Evolutionary conservation across 2,113 vertebrate species (phyloP).

Genomic region (Notarius lentiginosus): DNA sequence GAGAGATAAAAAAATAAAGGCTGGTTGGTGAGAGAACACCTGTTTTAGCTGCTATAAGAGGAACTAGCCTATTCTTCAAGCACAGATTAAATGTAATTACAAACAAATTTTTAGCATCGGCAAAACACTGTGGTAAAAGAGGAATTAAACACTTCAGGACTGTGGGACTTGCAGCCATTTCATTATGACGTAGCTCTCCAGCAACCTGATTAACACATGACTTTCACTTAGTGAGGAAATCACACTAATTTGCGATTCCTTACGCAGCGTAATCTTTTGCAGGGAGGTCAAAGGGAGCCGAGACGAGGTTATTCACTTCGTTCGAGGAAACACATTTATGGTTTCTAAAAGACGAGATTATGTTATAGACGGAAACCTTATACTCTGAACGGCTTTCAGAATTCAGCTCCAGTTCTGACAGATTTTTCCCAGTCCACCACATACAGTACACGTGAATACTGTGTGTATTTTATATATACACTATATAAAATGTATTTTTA

Average conservation of each 20-base stretch:
- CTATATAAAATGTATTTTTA: neutral
- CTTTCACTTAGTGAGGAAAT: neutral
- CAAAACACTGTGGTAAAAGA: neutral
- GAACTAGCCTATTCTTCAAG: neutral
- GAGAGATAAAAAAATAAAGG: neutral
- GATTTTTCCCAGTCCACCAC: conserved; percentile 7
- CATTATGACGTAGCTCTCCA: neutral
- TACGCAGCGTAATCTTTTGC: neutral
- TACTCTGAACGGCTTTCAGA: neutral
- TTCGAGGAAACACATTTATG: neutral
- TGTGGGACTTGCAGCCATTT: neutral
- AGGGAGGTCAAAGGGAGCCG: neutral
- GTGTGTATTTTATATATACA: neutral
- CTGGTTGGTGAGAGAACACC: neutral
- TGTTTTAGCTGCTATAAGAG: neutral
- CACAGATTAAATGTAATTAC: neutral
- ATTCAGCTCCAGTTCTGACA: neutral
- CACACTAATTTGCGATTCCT: neutral
- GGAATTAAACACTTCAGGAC: conserved; percentile 5
- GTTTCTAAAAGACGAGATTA: neutral
- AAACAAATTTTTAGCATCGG: neutral
- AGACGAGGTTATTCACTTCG: neutral
- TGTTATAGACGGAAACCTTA: neutral
- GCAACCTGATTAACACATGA: neutral
- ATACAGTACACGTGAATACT: conserved; percentile 17